These are phyloP conservation scores for Rhopalosiphum nymphaeae DNA, from an alignment of 2,888 invertebrate genomes.

Conservation along the genomic window DNA sequence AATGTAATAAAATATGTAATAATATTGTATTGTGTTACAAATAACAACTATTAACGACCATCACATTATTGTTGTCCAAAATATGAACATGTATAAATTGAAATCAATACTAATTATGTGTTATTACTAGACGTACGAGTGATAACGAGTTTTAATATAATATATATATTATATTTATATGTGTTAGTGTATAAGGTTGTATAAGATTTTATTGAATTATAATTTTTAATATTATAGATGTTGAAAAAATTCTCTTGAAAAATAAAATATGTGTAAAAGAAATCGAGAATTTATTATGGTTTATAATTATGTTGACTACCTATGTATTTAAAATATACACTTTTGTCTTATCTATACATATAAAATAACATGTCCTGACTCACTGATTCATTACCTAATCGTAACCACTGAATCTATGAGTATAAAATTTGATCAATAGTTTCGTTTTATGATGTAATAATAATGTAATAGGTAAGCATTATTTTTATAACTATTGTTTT, in stretches of 20 bases:
- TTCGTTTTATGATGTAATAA: not conserved
- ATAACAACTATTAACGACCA: not conserved
- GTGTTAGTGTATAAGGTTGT: conserved; percentile 54
- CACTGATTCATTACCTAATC: no score
- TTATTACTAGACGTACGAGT: conserved; percentile 34
- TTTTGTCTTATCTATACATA: not conserved
- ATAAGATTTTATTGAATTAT: conserved; percentile 49
- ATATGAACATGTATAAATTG: not conserved
- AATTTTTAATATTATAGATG: conserved; percentile 47
- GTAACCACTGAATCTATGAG: no score
- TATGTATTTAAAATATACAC: not conserved
- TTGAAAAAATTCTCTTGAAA: conserved; percentile 37
- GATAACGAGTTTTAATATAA: conserved; percentile 52
- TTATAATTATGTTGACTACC: not conserved
- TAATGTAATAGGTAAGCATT: not conserved
- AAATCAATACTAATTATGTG: conserved; percentile 46
- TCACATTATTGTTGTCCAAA: not conserved
- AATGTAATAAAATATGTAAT: conserved; percentile 21
- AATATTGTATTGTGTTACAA: not conserved
- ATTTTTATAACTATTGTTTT: no score
- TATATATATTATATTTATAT: conserved; percentile 15
- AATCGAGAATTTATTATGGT: not conserved
- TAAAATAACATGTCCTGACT: no score
- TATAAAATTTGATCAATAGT: no score
- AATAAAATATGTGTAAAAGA: conserved; percentile 45